These are phyloP conservation scores for Caenorhabditis sp. DNA, from an alignment of 2,888 invertebrate species.

Conservation along the genomic window DNA sequence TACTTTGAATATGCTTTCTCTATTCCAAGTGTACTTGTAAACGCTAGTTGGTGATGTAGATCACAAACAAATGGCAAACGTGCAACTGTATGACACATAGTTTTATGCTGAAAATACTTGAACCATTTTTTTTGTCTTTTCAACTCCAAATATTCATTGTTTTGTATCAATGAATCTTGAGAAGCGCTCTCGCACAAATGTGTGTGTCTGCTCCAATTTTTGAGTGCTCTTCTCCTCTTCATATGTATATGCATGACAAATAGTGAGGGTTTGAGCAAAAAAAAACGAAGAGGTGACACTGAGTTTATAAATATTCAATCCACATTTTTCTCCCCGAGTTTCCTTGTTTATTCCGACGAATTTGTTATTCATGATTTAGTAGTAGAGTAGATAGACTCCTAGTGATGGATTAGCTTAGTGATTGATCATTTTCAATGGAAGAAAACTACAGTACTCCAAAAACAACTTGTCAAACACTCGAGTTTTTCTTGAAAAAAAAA, in stretches of 20 bases:
- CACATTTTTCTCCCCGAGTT: background rate
- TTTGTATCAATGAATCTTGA: background rate
- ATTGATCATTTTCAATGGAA: too few relatives aligned
- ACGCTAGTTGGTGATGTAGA: conserved; percentile 58
- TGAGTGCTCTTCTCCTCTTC: background rate
- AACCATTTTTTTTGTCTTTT: background rate
- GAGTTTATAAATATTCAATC: background rate
- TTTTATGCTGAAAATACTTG: conserved; percentile 29
- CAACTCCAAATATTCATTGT: conserved; percentile 3
- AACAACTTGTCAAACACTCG: too few relatives aligned
- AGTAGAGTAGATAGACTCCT: too few relatives aligned
- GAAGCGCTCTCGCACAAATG: background rate
- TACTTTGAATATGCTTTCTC: conserved; percentile 50
- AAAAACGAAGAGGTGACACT: background rate
- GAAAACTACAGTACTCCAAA: background rate
- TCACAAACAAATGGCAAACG: conserved; percentile 62
- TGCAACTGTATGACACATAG: conserved; percentile 34
- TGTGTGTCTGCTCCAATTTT: background rate
- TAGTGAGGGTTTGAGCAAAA: background rate
- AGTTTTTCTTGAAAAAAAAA: too few relatives aligned
- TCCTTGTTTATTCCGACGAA: background rate
- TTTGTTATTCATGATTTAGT: background rate
- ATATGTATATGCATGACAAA: conserved; percentile 13
- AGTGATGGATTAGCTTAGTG: too few relatives aligned
- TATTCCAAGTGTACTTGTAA: conserved; percentile 47